Evolutionary conservation across 2,888 invertebrate genomes (phyloP).

Genomic region (Drosophila ochracea): DNA sequence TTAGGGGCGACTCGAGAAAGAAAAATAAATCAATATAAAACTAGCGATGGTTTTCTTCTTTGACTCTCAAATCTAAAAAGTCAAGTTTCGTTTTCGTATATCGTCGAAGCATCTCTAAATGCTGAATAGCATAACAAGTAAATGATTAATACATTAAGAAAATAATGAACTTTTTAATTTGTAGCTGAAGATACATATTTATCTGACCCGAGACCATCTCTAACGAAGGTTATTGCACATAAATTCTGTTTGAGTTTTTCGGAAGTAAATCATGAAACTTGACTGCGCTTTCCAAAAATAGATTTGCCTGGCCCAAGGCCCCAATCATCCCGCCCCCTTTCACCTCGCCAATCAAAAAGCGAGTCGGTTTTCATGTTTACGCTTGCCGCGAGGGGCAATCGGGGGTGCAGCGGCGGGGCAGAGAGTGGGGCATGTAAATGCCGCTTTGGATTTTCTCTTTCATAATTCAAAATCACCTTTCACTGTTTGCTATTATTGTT

Average conservation of each 20-base stretch:
- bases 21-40: not conserved
- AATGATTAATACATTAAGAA: not conserved
- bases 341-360: constrained; percentile 2
- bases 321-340: not conserved
- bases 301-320: constrained; percentile 18
- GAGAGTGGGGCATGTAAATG: constrained; percentile 41
- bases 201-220: constrained; percentile 13
- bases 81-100: not conserved
- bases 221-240: constrained; percentile 6
- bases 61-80: not conserved
- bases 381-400: not conserved
- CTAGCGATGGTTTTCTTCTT: not conserved
- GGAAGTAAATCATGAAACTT: constrained; percentile 76
- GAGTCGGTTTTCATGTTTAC: constrained; percentile 20
- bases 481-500: constrained; percentile 45
- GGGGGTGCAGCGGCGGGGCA: not conserved
- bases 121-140: not conserved
- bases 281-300: constrained; percentile 62
- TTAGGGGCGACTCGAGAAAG: not conserved
- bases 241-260: constrained; percentile 50
- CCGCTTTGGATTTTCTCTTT: constrained; percentile 59
- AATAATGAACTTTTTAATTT: not conserved
- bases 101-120: not conserved
- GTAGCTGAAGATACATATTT: not conserved
- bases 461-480: constrained; percentile 77